phyloP scores from a whole-genome alignment of 2,797 vertebrate species.

The Lepus oiostolus region DNA sequence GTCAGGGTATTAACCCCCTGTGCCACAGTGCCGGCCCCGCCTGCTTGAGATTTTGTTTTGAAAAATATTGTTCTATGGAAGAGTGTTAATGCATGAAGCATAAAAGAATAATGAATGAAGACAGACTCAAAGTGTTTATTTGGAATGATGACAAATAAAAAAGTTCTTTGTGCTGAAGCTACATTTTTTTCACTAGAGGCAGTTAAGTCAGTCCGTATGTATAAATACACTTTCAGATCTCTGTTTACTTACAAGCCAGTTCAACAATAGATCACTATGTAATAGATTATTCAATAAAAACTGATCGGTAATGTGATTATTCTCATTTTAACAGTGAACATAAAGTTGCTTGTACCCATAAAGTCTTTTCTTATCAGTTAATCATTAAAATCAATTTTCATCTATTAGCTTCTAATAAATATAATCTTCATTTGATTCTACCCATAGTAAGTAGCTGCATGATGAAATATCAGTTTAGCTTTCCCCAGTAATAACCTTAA shows the following conservation, averaged over 20 bases:
- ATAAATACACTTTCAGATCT: constrained; percentile 32
- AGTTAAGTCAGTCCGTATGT: background rate
- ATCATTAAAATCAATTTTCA: background rate
- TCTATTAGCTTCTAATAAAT: constrained; percentile 20
- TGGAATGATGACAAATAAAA: background rate
- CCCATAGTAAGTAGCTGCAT: background rate
- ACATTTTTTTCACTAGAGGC: background rate
- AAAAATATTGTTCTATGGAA: background rate
- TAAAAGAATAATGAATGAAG: background rate
- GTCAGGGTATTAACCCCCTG: too few species aligned
- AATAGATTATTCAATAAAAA: background rate
- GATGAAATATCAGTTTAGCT: background rate
- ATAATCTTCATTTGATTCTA: background rate
- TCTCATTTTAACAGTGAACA: constrained; percentile 54
- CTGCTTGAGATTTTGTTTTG: constrained; percentile 53
- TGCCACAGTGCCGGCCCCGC: too few species aligned
- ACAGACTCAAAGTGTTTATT: background rate
- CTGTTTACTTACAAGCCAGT: constrained; percentile 16
- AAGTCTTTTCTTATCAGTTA: background rate
- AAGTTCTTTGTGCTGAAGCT: background rate
- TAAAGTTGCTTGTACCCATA: background rate
- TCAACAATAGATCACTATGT: background rate
- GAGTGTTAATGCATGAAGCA: background rate
- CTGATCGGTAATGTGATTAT: background rate
- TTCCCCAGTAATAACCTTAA: background rate